These are phyloP conservation scores for Hylia prasina DNA, from an alignment of 2,113 vertebrate species.

Conservation along the genomic window DNA sequence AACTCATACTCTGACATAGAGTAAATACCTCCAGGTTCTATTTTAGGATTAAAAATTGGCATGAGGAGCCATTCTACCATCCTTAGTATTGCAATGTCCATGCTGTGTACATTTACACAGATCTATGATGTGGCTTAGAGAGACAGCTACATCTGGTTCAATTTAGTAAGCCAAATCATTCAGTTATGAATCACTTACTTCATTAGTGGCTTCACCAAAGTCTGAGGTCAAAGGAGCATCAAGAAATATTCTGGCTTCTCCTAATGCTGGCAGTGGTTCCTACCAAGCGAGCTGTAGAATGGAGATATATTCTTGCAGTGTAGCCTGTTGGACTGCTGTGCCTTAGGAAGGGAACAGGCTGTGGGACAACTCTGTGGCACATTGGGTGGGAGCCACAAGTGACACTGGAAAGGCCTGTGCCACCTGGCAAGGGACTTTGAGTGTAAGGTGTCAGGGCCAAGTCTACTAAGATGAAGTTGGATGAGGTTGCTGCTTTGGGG, in stretches of 20 bases:
- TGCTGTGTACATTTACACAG: background rate
- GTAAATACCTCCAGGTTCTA: background rate
- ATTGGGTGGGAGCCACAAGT: rapidly evolving
- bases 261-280: background rate
- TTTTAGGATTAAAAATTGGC: background rate
- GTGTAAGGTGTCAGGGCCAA: background rate
- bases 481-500: background rate
- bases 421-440: background rate
- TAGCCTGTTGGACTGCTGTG: background rate
- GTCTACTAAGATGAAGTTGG: background rate
- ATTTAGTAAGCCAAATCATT: background rate
- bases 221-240: background rate
- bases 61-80: background rate
- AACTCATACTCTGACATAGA: background rate
- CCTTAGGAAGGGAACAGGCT: background rate
- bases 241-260: background rate
- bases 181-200: background rate
- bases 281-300: background rate
- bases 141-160: background rate
- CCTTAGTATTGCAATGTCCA: background rate
- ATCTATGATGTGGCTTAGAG: background rate
- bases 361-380: background rate
- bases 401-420: background rate
- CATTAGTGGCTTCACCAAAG: background rate
- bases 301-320: background rate